Evolutionary conservation across 2,888 invertebrate species (phyloP).

Genomic region (Agrochola lychnidis): DNA sequence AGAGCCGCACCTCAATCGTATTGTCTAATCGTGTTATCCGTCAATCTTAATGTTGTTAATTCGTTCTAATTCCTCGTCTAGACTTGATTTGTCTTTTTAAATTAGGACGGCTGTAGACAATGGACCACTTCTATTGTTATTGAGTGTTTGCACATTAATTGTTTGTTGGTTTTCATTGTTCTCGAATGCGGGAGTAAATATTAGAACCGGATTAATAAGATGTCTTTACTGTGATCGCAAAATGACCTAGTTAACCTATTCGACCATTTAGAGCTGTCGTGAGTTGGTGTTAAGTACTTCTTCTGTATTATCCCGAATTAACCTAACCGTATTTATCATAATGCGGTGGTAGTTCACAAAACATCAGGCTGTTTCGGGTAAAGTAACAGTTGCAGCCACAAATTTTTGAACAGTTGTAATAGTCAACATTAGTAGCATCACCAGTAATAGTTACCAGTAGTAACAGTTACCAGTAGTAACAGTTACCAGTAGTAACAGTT

Average conservation of each 20-base stretch:
- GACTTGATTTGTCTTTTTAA: conserved; percentile 67
- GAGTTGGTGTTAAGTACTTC: neutral
- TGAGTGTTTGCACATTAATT: conserved; percentile 43
- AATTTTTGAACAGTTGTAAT: neutral
- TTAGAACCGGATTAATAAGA: conserved; percentile 16
- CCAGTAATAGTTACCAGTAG: neutral
- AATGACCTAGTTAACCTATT: conserved; percentile 4
- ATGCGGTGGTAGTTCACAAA: neutral
- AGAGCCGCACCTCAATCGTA: conserved; percentile 42
- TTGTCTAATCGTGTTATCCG: conserved; percentile 59
- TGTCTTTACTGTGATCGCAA: conserved; percentile 17
- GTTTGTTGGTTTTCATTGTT: conserved; percentile 51
- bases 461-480: neutral
- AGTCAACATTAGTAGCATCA: neutral
- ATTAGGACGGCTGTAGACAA: conserved; percentile 59
- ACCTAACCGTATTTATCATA: neutral
- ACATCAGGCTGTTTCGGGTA: neutral
- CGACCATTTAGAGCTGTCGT: neutral
- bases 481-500: neutral
- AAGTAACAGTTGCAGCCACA: neutral
- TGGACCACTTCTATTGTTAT: conserved; percentile 57
- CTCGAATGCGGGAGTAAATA: conserved; percentile 34
- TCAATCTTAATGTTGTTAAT: conserved; percentile 67
- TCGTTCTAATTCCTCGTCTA: conserved; percentile 66
- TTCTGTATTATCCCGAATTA: neutral